Conservation (phyloP, 2,113 vertebrate genomes). For the Boleophthalmus pectinirostris region DNA sequence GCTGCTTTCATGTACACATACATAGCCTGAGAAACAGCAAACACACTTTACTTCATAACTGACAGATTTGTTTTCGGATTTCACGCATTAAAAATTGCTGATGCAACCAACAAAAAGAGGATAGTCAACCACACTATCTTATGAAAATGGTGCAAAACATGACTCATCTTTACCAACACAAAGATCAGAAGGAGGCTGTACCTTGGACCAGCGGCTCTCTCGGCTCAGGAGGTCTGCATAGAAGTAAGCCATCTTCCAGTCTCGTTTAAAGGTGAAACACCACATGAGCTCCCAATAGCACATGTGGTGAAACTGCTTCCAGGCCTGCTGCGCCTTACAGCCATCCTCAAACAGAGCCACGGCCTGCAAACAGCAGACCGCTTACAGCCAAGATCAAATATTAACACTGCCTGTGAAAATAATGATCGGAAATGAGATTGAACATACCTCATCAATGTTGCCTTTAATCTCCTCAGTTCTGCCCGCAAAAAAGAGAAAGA, state of each 20-base stretch:
- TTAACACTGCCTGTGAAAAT: conserved; percentile 1
- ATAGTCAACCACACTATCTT: no score
- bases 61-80: background rate
- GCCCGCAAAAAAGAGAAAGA: conserved; percentile 85
- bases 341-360: conserved; percentile 81
- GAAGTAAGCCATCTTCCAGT: conserved; percentile 84
- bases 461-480: conserved; percentile 84
- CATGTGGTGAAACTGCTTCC: conserved; percentile 88
- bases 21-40: conserved; percentile 73
- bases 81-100: background rate
- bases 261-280: conserved; percentile 81
- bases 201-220: conserved; percentile 86
- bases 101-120: background rate
- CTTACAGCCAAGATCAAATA: conserved; percentile 6
- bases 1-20: conserved; percentile 87
- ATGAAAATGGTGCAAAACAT: no score
- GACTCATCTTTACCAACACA: background rate
- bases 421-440: background rate
- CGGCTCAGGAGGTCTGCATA: conserved; percentile 84
- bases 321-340: conserved; percentile 81
- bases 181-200: conserved; percentile 25
- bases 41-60: background rate
- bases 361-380: conserved; percentile 62
- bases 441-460: conserved; percentile 81
- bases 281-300: conserved; percentile 89